Evolutionary conservation across 2,113 vertebrate genomes (phyloP).

Genomic region (Hippocampus zosterae): DNA sequence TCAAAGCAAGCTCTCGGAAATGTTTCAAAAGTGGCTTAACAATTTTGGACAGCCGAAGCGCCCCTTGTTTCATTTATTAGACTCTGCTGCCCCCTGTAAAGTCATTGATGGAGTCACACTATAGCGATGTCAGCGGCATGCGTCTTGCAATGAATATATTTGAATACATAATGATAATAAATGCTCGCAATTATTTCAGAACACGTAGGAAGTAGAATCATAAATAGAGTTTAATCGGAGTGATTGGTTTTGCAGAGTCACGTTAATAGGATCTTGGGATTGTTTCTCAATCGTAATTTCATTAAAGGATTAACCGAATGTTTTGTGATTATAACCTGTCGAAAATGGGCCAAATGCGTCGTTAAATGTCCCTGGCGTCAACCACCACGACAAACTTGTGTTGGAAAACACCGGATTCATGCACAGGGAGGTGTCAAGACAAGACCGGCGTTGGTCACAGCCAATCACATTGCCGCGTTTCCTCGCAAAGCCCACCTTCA

Average conservation of each 20-base stretch:
- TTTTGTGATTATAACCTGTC: background rate
- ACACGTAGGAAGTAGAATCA: background rate
- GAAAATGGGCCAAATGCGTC: background rate
- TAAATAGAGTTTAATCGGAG: background rate
- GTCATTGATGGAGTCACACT: background rate
- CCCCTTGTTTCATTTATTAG: background rate
- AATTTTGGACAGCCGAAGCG: background rate
- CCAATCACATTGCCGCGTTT: slow-evolving; percentile 30
- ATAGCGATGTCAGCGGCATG: background rate
- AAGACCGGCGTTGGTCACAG: slow-evolving; percentile 11
- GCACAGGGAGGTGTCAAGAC: slow-evolving; percentile 2
- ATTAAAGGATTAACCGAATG: background rate
- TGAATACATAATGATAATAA: background rate
- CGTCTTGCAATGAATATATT: background rate
- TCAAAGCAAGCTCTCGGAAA: too few relatives aligned
- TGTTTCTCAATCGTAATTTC: background rate
- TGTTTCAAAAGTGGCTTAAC: background rate
- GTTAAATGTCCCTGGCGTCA: too few relatives aligned
- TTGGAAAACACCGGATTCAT: slow-evolving; percentile 37
- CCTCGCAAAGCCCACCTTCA: slow-evolving; percentile 18
- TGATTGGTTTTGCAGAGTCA: background rate
- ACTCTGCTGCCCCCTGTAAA: slow-evolving; percentile 26
- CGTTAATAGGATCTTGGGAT: background rate
- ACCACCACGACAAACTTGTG: slow-evolving; percentile 31
- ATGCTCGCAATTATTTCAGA: background rate